Evolutionary conservation across 2,797 vertebrate genomes (phyloP).

Genomic region (Sphenodon punctatus): DNA sequence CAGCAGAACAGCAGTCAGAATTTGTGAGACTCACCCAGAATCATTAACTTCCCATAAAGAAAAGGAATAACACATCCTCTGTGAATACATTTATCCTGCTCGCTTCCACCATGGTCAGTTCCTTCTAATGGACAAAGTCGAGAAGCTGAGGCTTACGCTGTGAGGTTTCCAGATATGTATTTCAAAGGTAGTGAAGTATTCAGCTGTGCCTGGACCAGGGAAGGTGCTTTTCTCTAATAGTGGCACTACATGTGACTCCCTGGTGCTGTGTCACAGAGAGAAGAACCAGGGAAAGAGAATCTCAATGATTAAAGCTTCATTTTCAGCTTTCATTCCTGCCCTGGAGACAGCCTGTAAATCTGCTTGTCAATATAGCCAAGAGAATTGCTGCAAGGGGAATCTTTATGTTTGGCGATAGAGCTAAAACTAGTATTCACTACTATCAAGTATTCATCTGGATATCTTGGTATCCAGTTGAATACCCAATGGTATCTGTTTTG

Average conservation of each 20-base stretch:
- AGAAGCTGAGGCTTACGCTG: not conserved
- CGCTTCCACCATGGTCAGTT: not conserved
- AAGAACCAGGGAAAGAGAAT: not conserved
- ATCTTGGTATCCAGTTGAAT: too few species aligned
- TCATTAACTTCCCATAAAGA: not conserved
- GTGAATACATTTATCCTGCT: not conserved
- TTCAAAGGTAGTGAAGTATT: not conserved
- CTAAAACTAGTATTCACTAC: too few species aligned
- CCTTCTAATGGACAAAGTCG: constrained; percentile 2
- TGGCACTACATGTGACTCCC: not conserved
- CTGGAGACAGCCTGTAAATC: not conserved
- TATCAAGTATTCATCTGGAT: too few species aligned
- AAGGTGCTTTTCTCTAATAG: not conserved
- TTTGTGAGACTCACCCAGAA: not conserved
- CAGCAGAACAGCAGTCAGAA: not conserved
- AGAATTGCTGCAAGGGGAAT: not conserved
- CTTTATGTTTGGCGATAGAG: too few species aligned
- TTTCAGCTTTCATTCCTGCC: not conserved
- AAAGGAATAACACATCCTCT: not conserved
- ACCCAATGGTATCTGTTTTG: too few species aligned
- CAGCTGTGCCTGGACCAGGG: not conserved
- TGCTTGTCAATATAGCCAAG: not conserved
- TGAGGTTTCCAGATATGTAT: not conserved
- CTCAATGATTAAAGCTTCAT: not conserved
- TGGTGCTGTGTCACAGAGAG: not conserved